Conservation (phyloP, 2,113 vertebrate species). For the Nerophis lumbriciformis region DNA sequence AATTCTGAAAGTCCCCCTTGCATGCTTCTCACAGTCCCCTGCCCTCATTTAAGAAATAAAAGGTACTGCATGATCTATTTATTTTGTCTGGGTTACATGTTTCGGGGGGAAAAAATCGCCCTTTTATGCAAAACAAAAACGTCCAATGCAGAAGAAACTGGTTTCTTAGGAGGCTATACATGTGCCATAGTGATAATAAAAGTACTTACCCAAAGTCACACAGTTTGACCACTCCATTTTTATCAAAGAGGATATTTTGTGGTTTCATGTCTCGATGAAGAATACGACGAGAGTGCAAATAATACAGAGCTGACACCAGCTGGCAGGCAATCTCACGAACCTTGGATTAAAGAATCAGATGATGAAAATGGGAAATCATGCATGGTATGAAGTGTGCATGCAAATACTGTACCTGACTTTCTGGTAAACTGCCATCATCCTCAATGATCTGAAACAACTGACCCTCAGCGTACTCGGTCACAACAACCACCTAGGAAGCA, state of each 20-base stretch:
- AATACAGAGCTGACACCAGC: conserved; percentile 91
- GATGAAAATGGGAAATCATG: neutral
- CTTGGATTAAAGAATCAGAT: conserved; percentile 51
- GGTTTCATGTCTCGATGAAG: conserved; percentile 98
- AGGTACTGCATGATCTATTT: too few relatives aligned
- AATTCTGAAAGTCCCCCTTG: too few relatives aligned
- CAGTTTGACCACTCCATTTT: conserved; percentile 87
- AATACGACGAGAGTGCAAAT: conserved; percentile 94
- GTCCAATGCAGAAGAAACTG: too few relatives aligned
- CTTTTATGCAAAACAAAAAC: too few relatives aligned
- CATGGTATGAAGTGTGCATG: neutral
- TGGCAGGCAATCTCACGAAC: conserved; percentile 87
- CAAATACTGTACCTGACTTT: conserved; percentile 76
- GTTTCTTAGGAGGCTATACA: too few relatives aligned
- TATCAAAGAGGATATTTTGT: conserved; percentile 92
- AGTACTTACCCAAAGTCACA: conserved; percentile 91
- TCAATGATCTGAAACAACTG: conserved; percentile 94
- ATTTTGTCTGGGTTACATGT: too few relatives aligned
- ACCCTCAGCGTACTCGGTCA: conserved; percentile 94
- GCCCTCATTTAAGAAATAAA: too few relatives aligned
- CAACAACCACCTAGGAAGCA: conserved; percentile 84
- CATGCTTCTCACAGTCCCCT: too few relatives aligned
- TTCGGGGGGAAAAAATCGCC: too few relatives aligned
- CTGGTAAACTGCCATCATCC: conserved; percentile 85
- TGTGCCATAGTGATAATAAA: too few relatives aligned